Evolutionary conservation across 2,113 vertebrate species (phyloP), one percentile per base, ranked within the genome.

Genomic region (Ursus arctos): DNA sequence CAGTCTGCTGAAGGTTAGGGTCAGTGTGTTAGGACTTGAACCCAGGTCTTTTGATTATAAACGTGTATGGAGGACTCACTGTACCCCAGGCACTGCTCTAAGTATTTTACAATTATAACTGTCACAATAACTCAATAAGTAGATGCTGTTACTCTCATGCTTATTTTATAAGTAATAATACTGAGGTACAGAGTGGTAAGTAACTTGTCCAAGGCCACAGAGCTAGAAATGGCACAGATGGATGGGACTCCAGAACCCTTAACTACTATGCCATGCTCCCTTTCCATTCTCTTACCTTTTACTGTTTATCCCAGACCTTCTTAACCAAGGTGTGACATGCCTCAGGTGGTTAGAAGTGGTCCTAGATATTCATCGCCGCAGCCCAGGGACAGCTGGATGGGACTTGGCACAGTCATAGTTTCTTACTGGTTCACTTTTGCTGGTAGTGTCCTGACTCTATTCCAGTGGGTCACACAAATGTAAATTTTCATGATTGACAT

Each of bases 221-320:
- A 93, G 19, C 12, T 59, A 26, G 59, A 61, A 79, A 89, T 19
- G 11, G 31, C 55, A 74, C 53, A 82, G 3, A 4, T 6, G n/a
- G 36, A 18, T 1, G 47, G 21, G 43, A 43, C 21, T 31, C 9
- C 0, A 1, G 33, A 69, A 24, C 28, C 40, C 15, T 31, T 69
- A 65, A 49, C 24, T 31, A 2, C 10, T 40, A 2, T 9, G 6
- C 26, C 7, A 1, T 69, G 14, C 4, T 21, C 18, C 7, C 3
- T 63, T 49, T 43, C 19, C 18, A 21, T 4, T 40, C 33, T 36
- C 69, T 95, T 59, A 11, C 21, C 14, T 88, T 95, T 69, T 21
- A 36, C 14, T 69, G 1, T 74, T 47, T 14, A 15, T 49, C 63
- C 65, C 61, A 31, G 18, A 57, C 51, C 24, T 81, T 74, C 86